Base-by-base conservation (phyloP, 1,140 invertebrate species). In the Drosophila pandora region DNA sequence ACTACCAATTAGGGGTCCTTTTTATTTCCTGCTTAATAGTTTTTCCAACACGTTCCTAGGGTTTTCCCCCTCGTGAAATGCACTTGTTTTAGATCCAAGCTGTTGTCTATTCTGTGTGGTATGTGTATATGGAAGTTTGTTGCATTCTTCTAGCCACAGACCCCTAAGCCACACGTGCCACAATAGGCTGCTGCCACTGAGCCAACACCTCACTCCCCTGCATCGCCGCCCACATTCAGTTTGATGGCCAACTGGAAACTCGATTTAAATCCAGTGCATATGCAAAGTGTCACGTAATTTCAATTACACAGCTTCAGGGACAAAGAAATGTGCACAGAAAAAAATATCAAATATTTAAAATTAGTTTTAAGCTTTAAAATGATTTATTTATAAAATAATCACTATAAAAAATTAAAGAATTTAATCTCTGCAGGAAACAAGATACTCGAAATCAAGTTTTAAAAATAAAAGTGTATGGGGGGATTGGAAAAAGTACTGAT, bases 211-310 rank as follows among this genome's bases (percentile, higher is more conserved):
- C 3, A 5, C 22, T 12, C 10, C 17, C 34, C 22, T 5, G 6
- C 48, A n/a, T 30, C 17, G 6, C 37, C 37, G 13, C 49, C 47
- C 32, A 52, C 41, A 28, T 30, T 30, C 39, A 28, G 56, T 58
- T 64, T 71, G 59, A 62, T 74, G 81, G 68, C 68, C 81, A 85
- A 80, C 81, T 85, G 63, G 64, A 85, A 85, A 85, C 73, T 85
- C 81, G 84, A 85, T 85, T 85, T 85, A 85, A 87, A 87, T 87
- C 82, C 82, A 68, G 82, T 87, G 82, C 82, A 85, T 87, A 85
- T 85, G 82, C 82, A 85, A 87, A 85, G 82, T 85, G 82, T 85
- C 82, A 85, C 82, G 82, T 85, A 87, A 85, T 85, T 85, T 85
- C 82, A 85, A 85, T 85, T 85, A 85, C 82, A 87, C 61, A 82